Base-by-base conservation (phyloP, 2,888 invertebrate species). In the Anoplius nigerrimus region DNA sequence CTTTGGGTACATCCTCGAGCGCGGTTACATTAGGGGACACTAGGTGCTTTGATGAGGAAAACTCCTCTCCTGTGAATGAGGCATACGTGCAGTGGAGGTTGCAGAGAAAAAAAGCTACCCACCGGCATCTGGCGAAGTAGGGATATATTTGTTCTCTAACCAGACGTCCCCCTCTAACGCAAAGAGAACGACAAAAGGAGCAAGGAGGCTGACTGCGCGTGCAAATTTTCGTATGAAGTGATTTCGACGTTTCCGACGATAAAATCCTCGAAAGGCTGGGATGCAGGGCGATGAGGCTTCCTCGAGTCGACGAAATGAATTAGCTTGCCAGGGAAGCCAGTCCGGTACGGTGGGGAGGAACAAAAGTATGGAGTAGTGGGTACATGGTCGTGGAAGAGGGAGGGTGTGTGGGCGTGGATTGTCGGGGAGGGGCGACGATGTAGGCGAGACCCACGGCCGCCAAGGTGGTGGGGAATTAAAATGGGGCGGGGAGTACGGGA, bases 181-280 rank as follows among this genome's bases (percentile, higher is more conserved):
- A 43, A 60, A 58, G 22, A 42, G n/a, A 43, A n/a, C 43, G 64
- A 51, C 11, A 13, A 34, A 34, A 34, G 59, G 74, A 60, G 66
- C 51, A 42, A 62, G 55, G 27, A 43, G 21, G 59, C 53, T 53
- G 52, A 72, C 73, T 76, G 78, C 66, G 77, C 76, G 79, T 78
- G 82, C 82, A 83, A 81, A 86, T 86, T 87, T 85, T 85, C 79
- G 79, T 86, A 84, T 83, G 82, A 87, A 86, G 85, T 82, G 78
- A 87, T 87, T 87, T 82, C 74, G 82, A 82, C 78, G 80, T 76
- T 24, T 27, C 69, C 63, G 68, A 64, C 76, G 78, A 82, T 82
- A 83, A 82, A 82, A 82, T 80, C 77, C 78, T 71, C 68, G 75
- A 73, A 62, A 69, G 46, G 62, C 66, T 64, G 18, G 48, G 46